A percentile compares a stretch with the other conserved stretches of the same genome.
Conservation (phyloP, 2,888 invertebrate species). For the Platycnemis pennipes region DNA sequence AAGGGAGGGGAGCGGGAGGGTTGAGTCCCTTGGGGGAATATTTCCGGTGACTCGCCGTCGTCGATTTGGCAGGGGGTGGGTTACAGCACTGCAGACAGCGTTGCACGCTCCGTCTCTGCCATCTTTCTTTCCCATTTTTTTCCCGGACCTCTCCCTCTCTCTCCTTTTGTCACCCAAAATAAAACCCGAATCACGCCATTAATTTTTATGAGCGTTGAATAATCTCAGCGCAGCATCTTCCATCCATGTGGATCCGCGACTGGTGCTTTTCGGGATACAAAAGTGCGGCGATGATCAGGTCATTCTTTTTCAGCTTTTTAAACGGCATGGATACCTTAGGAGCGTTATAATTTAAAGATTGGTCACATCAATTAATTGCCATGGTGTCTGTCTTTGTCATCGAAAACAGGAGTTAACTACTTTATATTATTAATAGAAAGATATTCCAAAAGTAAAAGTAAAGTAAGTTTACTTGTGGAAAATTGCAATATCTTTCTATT, state of each 20-base stretch:
- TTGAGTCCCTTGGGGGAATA: slow-evolving; percentile 37
- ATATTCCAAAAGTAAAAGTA: too few species aligned
- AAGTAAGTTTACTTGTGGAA: too few species aligned
- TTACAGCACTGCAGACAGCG: slow-evolving; percentile 19
- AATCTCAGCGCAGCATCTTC: background rate
- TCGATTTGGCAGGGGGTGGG: background rate
- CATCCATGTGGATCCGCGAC: background rate
- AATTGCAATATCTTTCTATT: too few species aligned
- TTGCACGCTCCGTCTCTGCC: background rate
- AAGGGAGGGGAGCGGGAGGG: background rate
- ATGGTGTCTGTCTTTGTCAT: background rate
- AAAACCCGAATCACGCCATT: background rate
- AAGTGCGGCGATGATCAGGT: background rate
- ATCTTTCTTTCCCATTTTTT: background rate
- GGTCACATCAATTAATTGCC: background rate
- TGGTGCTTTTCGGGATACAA: background rate
- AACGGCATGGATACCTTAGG: background rate
- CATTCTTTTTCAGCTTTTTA: background rate
- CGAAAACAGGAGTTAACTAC: background rate
- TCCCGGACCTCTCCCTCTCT: background rate
- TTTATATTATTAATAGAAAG: background rate
- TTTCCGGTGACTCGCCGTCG: slow-evolving; percentile 47
- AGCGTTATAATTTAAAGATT: background rate
- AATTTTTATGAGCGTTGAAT: slow-evolving; percentile 9
- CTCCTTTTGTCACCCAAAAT: background rate